These are phyloP conservation scores for Capitella teleta DNA, from an alignment of 1,140 invertebrate genomes.

Conservation along the genomic window DNA sequence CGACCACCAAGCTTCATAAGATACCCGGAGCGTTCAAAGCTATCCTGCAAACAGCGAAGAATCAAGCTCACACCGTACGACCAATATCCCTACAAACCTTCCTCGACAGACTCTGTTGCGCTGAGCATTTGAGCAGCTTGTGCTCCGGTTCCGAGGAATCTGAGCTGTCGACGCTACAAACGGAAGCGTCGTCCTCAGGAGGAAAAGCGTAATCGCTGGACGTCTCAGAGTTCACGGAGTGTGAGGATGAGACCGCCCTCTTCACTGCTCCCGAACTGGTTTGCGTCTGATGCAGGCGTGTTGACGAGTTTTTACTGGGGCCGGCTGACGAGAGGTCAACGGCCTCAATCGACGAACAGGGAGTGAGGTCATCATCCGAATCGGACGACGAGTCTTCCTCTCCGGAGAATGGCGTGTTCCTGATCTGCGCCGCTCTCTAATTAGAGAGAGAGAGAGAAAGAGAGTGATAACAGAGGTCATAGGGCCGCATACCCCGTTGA, in stretches of 20 bases:
- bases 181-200: conserved; percentile 53
- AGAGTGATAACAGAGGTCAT: not conserved
- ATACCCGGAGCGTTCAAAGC: conserved; percentile 80
- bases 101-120: not conserved
- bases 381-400: conserved; percentile 84
- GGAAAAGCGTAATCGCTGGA: conserved; percentile 93
- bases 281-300: conserved; percentile 11
- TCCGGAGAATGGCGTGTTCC: conserved; percentile 86
- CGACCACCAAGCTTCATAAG: conserved; percentile 88
- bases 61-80: not conserved
- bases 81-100: not conserved
- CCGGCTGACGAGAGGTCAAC: conserved; percentile 9
- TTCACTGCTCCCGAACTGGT: conserved; percentile 34
- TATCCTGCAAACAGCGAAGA: conserved; percentile 37
- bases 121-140: conserved; percentile 27
- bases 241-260: conserved; percentile 42
- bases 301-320: conserved; percentile 4
- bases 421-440: conserved; percentile 83
- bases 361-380: conserved; percentile 44
- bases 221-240: conserved; percentile 77
- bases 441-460: not conserved
- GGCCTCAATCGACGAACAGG: conserved; percentile 23
- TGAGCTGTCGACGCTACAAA: conserved; percentile 13
- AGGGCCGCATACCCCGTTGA: conserved; percentile 63
- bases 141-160: conserved; percentile 35